Conservation (phyloP, 2,797 vertebrate species). For the Cichlasoma orientale region DNA sequence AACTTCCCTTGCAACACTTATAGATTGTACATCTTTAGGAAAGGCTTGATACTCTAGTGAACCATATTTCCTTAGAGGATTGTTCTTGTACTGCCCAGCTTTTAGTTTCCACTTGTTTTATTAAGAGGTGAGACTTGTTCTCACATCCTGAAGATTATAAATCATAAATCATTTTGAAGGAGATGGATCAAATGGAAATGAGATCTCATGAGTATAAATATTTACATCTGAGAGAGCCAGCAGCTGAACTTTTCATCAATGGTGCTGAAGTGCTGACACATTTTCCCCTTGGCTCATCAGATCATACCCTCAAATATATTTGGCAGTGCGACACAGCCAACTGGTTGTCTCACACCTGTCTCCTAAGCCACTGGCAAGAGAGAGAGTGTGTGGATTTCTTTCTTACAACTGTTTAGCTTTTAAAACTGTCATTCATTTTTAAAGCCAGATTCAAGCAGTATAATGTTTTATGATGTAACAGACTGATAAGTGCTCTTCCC, state of each 20-base stretch:
- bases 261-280: slow-evolving; percentile 21
- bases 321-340: slow-evolving; percentile 20
- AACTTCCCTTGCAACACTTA: neutral
- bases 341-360: neutral
- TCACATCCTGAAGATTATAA: neutral
- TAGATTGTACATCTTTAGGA: neutral
- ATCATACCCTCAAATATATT: slow-evolving; percentile 39
- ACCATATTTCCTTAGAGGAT: neutral
- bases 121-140: neutral
- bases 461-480: neutral
- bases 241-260: neutral
- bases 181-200: neutral
- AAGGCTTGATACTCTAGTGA: neutral
- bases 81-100: neutral
- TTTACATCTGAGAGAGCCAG: neutral
- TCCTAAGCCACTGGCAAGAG: neutral
- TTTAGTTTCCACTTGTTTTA: neutral
- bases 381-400: neutral
- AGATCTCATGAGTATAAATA: neutral
- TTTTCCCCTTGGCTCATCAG: neutral
- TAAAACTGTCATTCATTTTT: neutral
- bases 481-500: neutral
- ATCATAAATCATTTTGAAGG: slow-evolving; percentile 6
- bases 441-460: neutral
- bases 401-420: slow-evolving; percentile 11